phyloP scores from a whole-genome alignment of 37 sponge, comb jelly and placozoan species.

The Tethya wilhelma region DNA sequence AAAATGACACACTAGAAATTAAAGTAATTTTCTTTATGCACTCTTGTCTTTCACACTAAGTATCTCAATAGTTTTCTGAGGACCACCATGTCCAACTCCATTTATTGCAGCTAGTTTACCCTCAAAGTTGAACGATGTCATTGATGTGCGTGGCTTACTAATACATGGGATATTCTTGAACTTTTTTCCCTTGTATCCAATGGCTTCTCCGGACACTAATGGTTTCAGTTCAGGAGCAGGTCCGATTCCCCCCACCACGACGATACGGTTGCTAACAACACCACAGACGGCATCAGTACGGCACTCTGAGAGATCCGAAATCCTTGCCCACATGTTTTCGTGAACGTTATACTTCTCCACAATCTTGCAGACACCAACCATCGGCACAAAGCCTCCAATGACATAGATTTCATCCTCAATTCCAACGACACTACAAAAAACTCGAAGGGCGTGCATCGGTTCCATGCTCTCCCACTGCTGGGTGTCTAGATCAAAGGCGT shows the following conservation, averaged over 20 bases:
- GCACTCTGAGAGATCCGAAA: conserved; percentile 34
- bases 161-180: conserved; percentile 52
- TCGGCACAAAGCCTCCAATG: conserved; percentile 71
- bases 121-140: conserved; percentile 42
- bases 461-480: conserved; percentile 74
- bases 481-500: conserved; percentile 70
- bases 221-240: conserved; percentile 11
- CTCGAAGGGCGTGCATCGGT: conserved; percentile 36
- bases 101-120: conserved; percentile 59
- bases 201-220: conserved; percentile 47
- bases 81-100: conserved; percentile 77
- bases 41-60: conserved; percentile 29
- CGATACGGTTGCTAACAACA: conserved; percentile 57
- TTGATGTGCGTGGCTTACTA: conserved; percentile 37
- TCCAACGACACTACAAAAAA: conserved; percentile 70
- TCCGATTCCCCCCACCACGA: conserved; percentile 61
- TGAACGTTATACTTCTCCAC: conserved; percentile 69
- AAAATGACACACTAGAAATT: too few species aligned
- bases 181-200: conserved; percentile 16
- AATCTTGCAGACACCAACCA: conserved; percentile 51
- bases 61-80: conserved; percentile 47
- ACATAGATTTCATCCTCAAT: conserved; percentile 57
- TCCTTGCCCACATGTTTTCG: conserved; percentile 56
- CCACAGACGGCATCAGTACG: conserved; percentile 68
- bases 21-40: too few species aligned